These are phyloP conservation scores for Ormyrus nitidulus DNA, from an alignment of 2,888 invertebrate species.

Conservation along the genomic window DNA sequence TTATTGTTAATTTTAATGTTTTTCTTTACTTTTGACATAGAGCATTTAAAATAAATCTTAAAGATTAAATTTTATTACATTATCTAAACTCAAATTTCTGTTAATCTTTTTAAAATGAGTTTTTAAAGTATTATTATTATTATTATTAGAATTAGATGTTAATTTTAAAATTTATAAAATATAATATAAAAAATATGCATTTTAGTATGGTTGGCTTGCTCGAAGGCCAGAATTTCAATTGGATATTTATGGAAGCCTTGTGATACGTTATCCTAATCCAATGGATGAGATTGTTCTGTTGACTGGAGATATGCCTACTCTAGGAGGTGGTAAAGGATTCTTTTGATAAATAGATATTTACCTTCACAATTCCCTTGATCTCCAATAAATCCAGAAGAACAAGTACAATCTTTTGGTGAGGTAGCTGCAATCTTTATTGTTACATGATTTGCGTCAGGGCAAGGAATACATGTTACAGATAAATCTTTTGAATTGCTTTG, in stretches of 20 bases:
- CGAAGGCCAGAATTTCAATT: conserved; percentile 65
- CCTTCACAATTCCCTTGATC: conserved; percentile 78
- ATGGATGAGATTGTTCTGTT: conserved; percentile 60
- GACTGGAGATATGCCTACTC: conserved; percentile 61
- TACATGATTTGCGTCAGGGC: conserved; percentile 81
- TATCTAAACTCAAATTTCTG: neutral
- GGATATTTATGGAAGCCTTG: conserved; percentile 65
- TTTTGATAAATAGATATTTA: conserved; percentile 64
- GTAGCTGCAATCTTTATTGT: conserved; percentile 78
- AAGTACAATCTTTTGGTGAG: conserved; percentile 78
- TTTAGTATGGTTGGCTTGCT: conserved; percentile 69
- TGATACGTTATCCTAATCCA: conserved; percentile 62
- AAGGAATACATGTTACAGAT: conserved; percentile 76
- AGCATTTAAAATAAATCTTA: neutral
- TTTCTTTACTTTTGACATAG: no score
- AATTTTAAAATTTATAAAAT: neutral
- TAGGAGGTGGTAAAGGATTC: conserved; percentile 64
- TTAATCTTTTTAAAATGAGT: neutral
- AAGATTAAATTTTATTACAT: neutral
- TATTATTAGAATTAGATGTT: neutral
- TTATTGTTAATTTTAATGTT: neutral
- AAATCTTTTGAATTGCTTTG: conserved; percentile 77
- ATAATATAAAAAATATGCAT: neutral
- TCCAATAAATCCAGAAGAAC: conserved; percentile 80
- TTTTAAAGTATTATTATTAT: no score